phyloP scores from a whole-genome alignment of 1,140 invertebrate genomes.

The Antheraea mylitta region DNA sequence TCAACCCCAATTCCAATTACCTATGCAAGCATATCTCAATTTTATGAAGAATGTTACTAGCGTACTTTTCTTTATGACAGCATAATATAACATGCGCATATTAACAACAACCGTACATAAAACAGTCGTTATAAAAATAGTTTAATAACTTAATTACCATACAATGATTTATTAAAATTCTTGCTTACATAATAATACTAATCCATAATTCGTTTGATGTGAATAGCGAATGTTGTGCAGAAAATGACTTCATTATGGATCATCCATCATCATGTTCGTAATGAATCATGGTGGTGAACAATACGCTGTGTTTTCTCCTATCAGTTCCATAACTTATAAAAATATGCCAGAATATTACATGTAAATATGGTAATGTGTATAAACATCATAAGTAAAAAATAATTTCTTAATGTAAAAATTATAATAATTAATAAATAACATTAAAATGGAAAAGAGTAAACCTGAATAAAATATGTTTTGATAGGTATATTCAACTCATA shows the following conservation, averaged over 20 bases:
- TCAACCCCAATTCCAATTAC: too few relatives aligned
- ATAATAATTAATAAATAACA: not conserved
- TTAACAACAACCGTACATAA: not conserved
- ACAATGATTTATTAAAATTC: not conserved
- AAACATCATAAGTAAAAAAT: not conserved
- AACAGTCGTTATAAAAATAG: not conserved
- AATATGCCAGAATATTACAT: constrained; percentile 15
- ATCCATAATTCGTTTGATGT: constrained; percentile 42
- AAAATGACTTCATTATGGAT: constrained; percentile 18
- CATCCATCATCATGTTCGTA: constrained; percentile 10
- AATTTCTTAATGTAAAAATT: not conserved
- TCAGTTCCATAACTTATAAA: constrained; percentile 15
- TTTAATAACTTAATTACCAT: constrained; percentile 7
- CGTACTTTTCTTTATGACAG: too few relatives aligned
- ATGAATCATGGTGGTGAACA: constrained; percentile 12
- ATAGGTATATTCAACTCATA: not conserved
- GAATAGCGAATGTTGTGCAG: constrained; percentile 49
- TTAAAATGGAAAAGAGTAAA: not conserved
- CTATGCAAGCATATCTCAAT: too few relatives aligned
- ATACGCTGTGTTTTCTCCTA: constrained; percentile 13
- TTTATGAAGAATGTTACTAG: too few relatives aligned
- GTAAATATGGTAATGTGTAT: not conserved
- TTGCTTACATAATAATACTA: constrained; percentile 28
- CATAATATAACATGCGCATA: not conserved
- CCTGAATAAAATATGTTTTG: not conserved